Evolutionary conservation across 2,797 vertebrate genomes (phyloP).

Genomic region (Malurus splendens): DNA sequence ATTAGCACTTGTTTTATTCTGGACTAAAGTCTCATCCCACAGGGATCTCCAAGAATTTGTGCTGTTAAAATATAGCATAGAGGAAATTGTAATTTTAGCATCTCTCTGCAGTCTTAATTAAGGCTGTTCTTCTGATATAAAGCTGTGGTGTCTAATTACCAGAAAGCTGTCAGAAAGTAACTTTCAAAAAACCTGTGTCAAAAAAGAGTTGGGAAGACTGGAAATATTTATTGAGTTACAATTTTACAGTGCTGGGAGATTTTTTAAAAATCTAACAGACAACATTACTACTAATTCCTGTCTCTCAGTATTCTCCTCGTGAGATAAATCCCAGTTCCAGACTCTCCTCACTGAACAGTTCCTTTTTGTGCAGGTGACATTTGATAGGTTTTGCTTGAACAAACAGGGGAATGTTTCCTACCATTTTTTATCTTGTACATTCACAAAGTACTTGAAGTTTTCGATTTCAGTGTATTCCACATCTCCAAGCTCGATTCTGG

Average conservation of each 20-base stretch:
- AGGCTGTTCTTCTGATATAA: conserved; percentile 30
- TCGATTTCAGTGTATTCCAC: background rate
- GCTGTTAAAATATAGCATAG: conserved; percentile 27
- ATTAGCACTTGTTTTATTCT: conserved; percentile 47
- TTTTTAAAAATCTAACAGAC: background rate
- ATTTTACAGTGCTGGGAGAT: background rate
- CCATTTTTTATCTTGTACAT: background rate
- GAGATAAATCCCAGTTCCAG: background rate
- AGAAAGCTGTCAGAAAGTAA: conserved; percentile 36
- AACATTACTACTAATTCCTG: background rate
- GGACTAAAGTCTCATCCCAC: conserved; percentile 47
- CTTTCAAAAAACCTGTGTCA: conserved; percentile 32
- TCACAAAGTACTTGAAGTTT: background rate
- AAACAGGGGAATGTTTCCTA: background rate
- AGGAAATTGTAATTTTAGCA: conserved; percentile 60
- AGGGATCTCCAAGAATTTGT: conserved; percentile 44
- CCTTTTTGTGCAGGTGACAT: background rate
- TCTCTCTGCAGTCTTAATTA: conserved; percentile 63
- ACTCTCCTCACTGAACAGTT: background rate
- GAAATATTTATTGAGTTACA: background rate
- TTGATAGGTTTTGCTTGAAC: background rate
- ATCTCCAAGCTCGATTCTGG: background rate
- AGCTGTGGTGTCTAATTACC: conserved; percentile 36
- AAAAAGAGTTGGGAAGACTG: background rate
- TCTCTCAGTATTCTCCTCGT: background rate